Evolutionary conservation across 35 echinoderm and acorn worm species (phyloP).

Genomic region (Apostichopus parvimensis): DNA sequence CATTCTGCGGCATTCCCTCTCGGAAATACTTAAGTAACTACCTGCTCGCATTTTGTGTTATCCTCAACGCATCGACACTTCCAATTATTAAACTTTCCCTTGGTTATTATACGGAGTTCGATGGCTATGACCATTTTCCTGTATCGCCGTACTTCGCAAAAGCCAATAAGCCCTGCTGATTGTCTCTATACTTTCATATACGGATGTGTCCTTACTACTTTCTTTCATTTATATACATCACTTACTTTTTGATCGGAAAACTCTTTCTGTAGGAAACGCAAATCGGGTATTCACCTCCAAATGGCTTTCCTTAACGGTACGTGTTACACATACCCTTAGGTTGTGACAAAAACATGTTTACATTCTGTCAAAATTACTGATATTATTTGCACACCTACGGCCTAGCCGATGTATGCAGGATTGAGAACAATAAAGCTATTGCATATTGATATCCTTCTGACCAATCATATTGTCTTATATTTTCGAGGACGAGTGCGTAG

Average conservation of each 20-base stretch:
- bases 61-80: no score
- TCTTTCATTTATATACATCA: conserved; percentile 1
- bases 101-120: background rate
- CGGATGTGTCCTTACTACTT: background rate
- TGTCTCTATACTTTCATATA: background rate
- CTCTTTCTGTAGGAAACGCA: background rate
- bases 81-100: background rate
- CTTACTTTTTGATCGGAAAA: background rate
- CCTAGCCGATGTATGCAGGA: background rate
- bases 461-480: conserved; percentile 2
- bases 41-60: no score
- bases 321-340: conserved; percentile 41
- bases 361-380: conserved; percentile 57
- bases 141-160: background rate
- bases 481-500: conserved; percentile 31
- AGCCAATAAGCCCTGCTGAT: background rate
- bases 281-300: conserved; percentile 34
- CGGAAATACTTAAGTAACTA: no score
- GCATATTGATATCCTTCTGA: conserved; percentile 29
- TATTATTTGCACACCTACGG: conserved; percentile 61
- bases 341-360: conserved; percentile 62
- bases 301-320: conserved; percentile 17
- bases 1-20: no score
- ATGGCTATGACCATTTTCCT: background rate
- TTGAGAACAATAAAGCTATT: conserved; percentile 32